These are phyloP conservation scores for Buceros bicornis DNA, from an alignment of 2,797 vertebrate species.

Conservation along the genomic window DNA sequence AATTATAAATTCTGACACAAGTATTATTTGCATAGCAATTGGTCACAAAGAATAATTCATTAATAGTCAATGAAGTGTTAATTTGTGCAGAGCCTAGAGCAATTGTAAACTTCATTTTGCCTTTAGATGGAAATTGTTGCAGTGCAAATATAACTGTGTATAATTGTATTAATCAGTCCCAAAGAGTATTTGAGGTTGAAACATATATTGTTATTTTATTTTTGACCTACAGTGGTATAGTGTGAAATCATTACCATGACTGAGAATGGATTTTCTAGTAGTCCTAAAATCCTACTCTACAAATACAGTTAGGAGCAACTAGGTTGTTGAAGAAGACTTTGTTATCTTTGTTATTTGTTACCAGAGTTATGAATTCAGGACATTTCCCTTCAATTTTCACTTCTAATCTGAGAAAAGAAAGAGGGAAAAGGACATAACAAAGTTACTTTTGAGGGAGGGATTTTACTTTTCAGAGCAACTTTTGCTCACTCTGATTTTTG, in stretches of 20 bases:
- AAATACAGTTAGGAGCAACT: background rate
- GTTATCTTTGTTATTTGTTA: background rate
- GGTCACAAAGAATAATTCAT: constrained; percentile 81
- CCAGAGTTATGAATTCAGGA: background rate
- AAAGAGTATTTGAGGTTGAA: constrained; percentile 60
- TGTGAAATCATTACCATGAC: background rate
- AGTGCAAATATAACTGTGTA: constrained; percentile 76
- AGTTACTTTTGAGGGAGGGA: background rate
- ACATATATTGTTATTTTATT: constrained; percentile 19
- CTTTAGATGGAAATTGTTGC: constrained; percentile 80
- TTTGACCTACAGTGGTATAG: constrained; percentile 10
- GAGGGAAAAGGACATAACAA: background rate
- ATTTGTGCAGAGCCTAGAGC: constrained; percentile 76
- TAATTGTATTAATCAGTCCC: constrained; percentile 79
- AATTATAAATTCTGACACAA: constrained; percentile 78
- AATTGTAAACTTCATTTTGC: constrained; percentile 81
- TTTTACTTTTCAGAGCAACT: background rate
- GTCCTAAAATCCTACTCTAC: background rate
- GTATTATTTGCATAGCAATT: constrained; percentile 80
- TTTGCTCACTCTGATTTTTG: background rate
- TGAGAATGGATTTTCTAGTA: background rate
- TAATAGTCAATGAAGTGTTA: constrained; percentile 82
- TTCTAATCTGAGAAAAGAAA: background rate
- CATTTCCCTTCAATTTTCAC: background rate
- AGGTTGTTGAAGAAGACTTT: background rate